Conservation (phyloP, 2,888 invertebrate species). For the Cepaea hortensis region DNA sequence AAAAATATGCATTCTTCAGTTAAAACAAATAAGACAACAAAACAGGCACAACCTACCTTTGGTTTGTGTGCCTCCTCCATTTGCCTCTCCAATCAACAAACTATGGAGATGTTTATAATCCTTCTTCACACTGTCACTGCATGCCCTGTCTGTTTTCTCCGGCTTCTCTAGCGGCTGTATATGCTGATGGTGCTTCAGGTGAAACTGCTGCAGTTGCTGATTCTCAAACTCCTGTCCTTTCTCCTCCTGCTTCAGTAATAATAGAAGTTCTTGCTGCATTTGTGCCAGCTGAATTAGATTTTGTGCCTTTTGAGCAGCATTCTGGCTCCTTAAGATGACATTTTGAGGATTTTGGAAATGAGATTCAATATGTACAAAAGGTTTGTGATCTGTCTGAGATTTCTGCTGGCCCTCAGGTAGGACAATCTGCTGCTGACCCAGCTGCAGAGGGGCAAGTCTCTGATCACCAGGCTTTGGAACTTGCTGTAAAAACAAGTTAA, state of each 20-base stretch:
- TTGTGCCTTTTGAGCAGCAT: background rate
- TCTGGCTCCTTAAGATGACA: background rate
- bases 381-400: constrained; percentile 34
- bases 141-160: constrained; percentile 3
- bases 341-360: constrained; percentile 9
- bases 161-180: constrained; percentile 9
- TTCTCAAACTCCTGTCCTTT: constrained; percentile 4
- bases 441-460: background rate
- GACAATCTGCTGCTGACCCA: background rate
- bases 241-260: constrained; percentile 17
- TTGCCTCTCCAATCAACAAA: constrained; percentile 23
- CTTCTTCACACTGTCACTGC: constrained; percentile 40
- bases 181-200: constrained; percentile 3
- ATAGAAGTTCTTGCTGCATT: constrained; percentile 30
- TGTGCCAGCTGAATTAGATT: constrained; percentile 34
- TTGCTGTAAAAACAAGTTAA: constrained; percentile 28
- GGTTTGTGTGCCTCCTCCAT: background rate
- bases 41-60: background rate
- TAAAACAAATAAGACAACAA: background rate
- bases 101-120: constrained; percentile 46
- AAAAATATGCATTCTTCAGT: background rate
- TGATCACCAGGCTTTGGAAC: constrained; percentile 9
- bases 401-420: constrained; percentile 7
- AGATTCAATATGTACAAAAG: constrained; percentile 10
- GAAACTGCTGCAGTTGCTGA: constrained; percentile 6